Evolutionary conservation across 1,140 invertebrate species (phyloP).

Genomic region (Leguminivora glycinivorella): DNA sequence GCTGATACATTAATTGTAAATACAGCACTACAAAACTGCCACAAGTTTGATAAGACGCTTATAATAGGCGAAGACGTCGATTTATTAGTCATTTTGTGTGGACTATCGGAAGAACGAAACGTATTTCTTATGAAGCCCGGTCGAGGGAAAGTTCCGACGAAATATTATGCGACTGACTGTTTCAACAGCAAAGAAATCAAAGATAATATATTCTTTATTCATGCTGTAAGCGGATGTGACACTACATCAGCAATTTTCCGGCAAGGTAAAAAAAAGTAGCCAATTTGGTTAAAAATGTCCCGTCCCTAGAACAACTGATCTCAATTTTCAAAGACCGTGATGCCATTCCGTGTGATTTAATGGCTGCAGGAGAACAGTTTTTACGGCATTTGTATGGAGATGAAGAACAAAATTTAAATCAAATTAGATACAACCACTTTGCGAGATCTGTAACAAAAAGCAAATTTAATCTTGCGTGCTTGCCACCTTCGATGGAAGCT

Average conservation of each 20-base stretch:
- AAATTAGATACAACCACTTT: slow-evolving; percentile 33
- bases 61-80: slow-evolving; percentile 29
- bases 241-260: slow-evolving; percentile 27
- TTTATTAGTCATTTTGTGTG: slow-evolving; percentile 9
- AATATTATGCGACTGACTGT: slow-evolving; percentile 1
- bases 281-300: background rate
- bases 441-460: slow-evolving; percentile 31
- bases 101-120: slow-evolving; percentile 13
- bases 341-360: background rate
- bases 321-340: slow-evolving; percentile 18
- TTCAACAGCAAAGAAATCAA: background rate
- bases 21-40: background rate
- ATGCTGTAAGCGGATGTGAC: slow-evolving; percentile 28
- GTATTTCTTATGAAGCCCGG: slow-evolving; percentile 27
- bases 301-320: background rate
- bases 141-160: background rate
- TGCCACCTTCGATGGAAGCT: slow-evolving; percentile 32
- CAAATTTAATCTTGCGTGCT: slow-evolving; percentile 35
- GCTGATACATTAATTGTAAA: slow-evolving; percentile 8
- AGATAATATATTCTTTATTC: slow-evolving; percentile 6
- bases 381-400: slow-evolving; percentile 11
- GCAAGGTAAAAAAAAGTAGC: slow-evolving; percentile 12
- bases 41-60: background rate
- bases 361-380: slow-evolving; percentile 9
- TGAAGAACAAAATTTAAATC: slow-evolving; percentile 25